A percentile compares a stretch with the other conserved stretches of the same genome.
Evolutionary conservation across 2,113 vertebrate genomes (phyloP).

Genomic region (Lagopus muta): DNA sequence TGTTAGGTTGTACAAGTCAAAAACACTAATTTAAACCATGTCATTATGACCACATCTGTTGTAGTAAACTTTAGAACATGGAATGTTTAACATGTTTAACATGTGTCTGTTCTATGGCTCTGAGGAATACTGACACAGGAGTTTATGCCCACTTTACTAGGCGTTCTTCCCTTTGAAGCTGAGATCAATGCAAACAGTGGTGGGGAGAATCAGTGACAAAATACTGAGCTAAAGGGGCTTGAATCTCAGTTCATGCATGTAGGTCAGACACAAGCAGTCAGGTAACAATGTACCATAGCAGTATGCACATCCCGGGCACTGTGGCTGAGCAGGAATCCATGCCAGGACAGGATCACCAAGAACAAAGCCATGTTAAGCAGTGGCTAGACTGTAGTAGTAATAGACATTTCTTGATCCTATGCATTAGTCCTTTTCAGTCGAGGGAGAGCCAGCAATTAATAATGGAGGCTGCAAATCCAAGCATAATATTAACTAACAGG

Average conservation of each 20-base stretch:
- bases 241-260: neutral
- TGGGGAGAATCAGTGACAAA: neutral
- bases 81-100: neutral
- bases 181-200: neutral
- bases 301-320: neutral
- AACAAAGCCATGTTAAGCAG: neutral
- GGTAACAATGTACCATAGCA: accelerated
- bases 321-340: accelerated
- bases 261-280: neutral
- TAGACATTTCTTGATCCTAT: neutral
- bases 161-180: neutral
- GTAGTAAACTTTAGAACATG: neutral
- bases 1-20: neutral
- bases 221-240: neutral
- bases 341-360: neutral
- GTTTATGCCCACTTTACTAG: neutral
- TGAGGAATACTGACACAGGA: accelerated
- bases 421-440: neutral
- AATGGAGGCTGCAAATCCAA: neutral
- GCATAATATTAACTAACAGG: neutral
- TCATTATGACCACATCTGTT: neutral
- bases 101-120: neutral
- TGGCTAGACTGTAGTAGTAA: neutral
- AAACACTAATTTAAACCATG: neutral
- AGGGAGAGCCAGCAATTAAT: neutral